Percentiles rank a stretch among this genome's conserved stretches.
These are phyloP conservation scores for Dasypus novemcinctus DNA, from an alignment of 2,113 vertebrate species.

Conservation along the genomic window DNA sequence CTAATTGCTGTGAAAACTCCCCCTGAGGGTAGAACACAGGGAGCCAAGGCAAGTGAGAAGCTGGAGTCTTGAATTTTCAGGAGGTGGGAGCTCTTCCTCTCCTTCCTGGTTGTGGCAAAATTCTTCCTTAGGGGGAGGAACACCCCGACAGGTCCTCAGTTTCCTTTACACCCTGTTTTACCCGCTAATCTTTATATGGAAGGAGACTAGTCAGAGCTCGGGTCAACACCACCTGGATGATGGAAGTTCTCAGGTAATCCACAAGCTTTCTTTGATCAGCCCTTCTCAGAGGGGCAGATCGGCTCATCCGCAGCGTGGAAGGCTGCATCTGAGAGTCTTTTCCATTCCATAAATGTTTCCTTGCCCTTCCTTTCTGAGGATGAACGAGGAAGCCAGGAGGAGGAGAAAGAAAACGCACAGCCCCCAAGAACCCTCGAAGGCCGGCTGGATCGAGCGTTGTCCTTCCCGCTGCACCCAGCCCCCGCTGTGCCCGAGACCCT, in stretches of 20 bases:
- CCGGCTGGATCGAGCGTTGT: neutral
- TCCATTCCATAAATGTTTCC: fast-evolving
- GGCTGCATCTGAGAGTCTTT: neutral
- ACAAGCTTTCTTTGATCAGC: neutral
- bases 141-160: neutral
- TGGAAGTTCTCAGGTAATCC: too few species aligned
- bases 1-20: constrained; percentile 72
- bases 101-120: neutral
- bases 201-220: neutral
- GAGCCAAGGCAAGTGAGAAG: neutral
- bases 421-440: neutral
- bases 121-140: neutral
- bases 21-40: neutral
- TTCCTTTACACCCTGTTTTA: neutral
- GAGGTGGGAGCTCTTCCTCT: neutral
- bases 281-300: neutral
- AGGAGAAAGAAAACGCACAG: neutral
- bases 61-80: neutral
- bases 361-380: neutral
- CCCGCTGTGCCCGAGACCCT: neutral
- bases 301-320: neutral
- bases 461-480: neutral
- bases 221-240: too few species aligned
- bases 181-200: neutral
- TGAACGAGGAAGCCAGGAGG: neutral